Evolutionary conservation across 2,113 vertebrate genomes (phyloP).

Genomic region (Dromaius novaehollandiae): DNA sequence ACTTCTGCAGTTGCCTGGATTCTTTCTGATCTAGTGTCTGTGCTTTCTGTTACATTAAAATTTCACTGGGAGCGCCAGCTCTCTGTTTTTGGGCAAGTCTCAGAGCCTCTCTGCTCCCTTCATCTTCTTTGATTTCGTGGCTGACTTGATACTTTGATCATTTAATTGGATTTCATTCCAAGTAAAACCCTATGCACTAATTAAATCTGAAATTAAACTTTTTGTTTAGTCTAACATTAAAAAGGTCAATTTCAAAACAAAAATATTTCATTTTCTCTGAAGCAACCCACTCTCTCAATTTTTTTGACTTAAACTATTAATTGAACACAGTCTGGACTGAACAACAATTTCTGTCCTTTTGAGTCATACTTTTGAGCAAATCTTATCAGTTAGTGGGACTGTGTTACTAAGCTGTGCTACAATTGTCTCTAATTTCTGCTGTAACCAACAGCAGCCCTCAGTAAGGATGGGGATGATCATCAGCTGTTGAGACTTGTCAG

Average conservation of each 20-base stretch:
- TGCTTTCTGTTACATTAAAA: neutral
- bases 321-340: neutral
- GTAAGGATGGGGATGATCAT: neutral
- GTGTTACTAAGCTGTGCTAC: neutral
- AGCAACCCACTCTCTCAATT: neutral
- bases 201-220: conserved; percentile 45
- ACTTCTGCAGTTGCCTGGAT: conserved; percentile 11
- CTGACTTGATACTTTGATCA: neutral
- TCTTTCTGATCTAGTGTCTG: conserved; percentile 44
- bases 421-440: neutral
- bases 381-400: conserved; percentile 7
- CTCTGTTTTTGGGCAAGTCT: neutral
- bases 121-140: conserved; percentile 26
- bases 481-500: neutral
- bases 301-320: conserved; percentile 25
- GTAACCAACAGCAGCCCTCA: neutral
- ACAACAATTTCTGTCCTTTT: conserved; percentile 5
- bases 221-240: conserved; percentile 25
- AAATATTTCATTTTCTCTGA: neutral
- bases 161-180: conserved; percentile 43
- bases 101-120: neutral
- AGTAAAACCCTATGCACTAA: neutral
- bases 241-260: conserved; percentile 5
- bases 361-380: conserved; percentile 1
- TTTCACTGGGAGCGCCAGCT: neutral